A percentile compares a stretch with the other conserved stretches of the same genome.
phyloP scores from a whole-genome alignment of 2,113 vertebrate species.

The Channa maculata region DNA sequence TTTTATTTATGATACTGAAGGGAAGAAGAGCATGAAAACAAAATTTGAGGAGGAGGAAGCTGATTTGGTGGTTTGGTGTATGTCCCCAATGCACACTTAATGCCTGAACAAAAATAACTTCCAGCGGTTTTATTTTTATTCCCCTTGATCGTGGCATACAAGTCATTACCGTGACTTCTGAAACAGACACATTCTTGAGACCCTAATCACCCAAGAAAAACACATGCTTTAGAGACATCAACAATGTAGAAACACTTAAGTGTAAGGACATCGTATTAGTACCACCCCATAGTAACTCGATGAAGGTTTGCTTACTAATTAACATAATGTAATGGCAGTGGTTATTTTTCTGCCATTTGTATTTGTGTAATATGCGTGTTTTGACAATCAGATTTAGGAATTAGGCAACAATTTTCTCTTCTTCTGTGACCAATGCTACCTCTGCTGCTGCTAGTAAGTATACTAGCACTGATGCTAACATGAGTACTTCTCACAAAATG shows the following conservation, averaged over 20 bases:
- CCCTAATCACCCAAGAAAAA: slow-evolving; percentile 11
- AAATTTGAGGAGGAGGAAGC: slow-evolving; percentile 44
- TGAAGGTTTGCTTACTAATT: not conserved
- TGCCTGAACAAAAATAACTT: slow-evolving; percentile 21
- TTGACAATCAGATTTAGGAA: too few species aligned
- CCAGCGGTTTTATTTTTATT: slow-evolving; percentile 13
- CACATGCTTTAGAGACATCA: not conserved
- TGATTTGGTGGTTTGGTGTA: slow-evolving; percentile 22
- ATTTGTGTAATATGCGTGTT: too few species aligned
- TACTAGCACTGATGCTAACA: too few species aligned
- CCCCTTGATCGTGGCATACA: slow-evolving; percentile 9
- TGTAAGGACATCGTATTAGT: not conserved
- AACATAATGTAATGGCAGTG: too few species aligned
- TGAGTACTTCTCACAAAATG: too few species aligned
- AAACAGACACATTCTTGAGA: slow-evolving; percentile 10
- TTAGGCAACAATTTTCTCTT: too few species aligned
- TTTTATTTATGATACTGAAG: slow-evolving; percentile 54
- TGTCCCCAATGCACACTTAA: slow-evolving; percentile 31
- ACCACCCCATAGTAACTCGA: not conserved
- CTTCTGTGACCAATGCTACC: too few species aligned
- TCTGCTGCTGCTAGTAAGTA: too few species aligned
- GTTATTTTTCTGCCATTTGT: too few species aligned
- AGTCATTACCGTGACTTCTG: slow-evolving; percentile 10
- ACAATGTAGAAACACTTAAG: not conserved
- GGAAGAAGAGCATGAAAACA: slow-evolving; percentile 39